Percentiles rank a stretch among this genome's conserved stretches.
phyloP scores from a whole-genome alignment of 2,888 invertebrate species.

The Eulithis testata region DNA sequence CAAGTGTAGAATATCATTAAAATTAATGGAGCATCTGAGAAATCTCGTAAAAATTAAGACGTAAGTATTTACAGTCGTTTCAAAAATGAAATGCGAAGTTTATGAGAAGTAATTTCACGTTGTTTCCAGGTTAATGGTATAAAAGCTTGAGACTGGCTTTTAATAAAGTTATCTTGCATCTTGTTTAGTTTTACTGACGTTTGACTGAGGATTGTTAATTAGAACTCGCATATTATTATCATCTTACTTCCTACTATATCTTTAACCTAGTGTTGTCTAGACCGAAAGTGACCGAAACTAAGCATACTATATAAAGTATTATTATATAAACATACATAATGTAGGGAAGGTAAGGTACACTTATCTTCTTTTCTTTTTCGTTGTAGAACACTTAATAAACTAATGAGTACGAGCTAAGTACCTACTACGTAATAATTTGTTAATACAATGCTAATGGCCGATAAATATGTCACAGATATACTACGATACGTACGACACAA shows the following conservation, averaged over 20 bases:
- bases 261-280: slow-evolving; percentile 6
- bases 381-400: slow-evolving; percentile 44
- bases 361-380: neutral
- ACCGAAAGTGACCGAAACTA: too few species aligned
- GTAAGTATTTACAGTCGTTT: slow-evolving; percentile 43
- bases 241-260: too few species aligned
- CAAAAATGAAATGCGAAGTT: slow-evolving; percentile 47
- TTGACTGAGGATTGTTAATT: slow-evolving; percentile 4
- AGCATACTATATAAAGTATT: too few species aligned
- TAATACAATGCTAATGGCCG: slow-evolving; percentile 55
- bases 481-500: slow-evolving; percentile 40
- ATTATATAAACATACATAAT: too few species aligned
- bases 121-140: slow-evolving; percentile 56
- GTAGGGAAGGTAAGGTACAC: too few species aligned
- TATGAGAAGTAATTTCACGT: slow-evolving; percentile 47
- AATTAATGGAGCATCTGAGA: slow-evolving; percentile 44
- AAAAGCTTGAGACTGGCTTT: slow-evolving; percentile 45
- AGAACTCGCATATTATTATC: neutral
- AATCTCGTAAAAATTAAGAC: slow-evolving; percentile 47
- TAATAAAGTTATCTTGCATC: slow-evolving; percentile 39
- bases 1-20: slow-evolving; percentile 41
- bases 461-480: slow-evolving; percentile 54
- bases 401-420: slow-evolving; percentile 25
- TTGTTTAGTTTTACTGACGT: slow-evolving; percentile 38
- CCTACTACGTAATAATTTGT: slow-evolving; percentile 38